phyloP scores from a whole-genome alignment of 2,888 invertebrate genomes.

The Amaurobius ferox region DNA sequence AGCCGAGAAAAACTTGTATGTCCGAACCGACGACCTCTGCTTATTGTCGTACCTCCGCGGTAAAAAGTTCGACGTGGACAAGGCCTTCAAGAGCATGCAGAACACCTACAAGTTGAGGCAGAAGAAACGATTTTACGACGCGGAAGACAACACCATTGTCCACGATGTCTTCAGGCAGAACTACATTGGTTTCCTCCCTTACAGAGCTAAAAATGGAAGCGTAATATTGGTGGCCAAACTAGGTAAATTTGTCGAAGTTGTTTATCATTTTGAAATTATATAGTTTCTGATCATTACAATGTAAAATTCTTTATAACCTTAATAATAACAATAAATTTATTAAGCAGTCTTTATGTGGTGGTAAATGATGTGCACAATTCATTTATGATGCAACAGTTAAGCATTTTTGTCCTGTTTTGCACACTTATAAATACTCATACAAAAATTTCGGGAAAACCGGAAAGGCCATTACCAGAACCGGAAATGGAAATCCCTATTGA shows the following conservation, averaged over 20 bases:
- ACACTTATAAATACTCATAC: too few relatives aligned
- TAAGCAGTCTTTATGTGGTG: too few relatives aligned
- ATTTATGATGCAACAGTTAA: too few relatives aligned
- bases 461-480: too few relatives aligned
- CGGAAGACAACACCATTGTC: slow-evolving; percentile 44
- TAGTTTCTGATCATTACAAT: too few relatives aligned
- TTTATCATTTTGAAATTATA: too few relatives aligned
- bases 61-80: slow-evolving; percentile 67
- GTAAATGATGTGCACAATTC: too few relatives aligned
- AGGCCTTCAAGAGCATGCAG: slow-evolving; percentile 61
- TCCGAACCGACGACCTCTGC: slow-evolving; percentile 47
- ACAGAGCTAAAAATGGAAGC: slow-evolving; percentile 61
- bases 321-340: too few relatives aligned
- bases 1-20: slow-evolving; percentile 52
- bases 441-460: too few relatives aligned
- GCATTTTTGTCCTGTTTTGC: too few relatives aligned
- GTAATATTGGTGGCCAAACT: slow-evolving; percentile 46
- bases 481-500: too few relatives aligned
- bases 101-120: slow-evolving; percentile 53
- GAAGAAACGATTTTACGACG: slow-evolving; percentile 47
- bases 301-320: too few relatives aligned
- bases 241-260: slow-evolving; percentile 34
- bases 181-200: slow-evolving; percentile 47
- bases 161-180: slow-evolving; percentile 50
- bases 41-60: slow-evolving; percentile 57